Evolutionary conservation across 2,797 vertebrate genomes (phyloP).

Genomic region (Peromyscus aztecus): DNA sequence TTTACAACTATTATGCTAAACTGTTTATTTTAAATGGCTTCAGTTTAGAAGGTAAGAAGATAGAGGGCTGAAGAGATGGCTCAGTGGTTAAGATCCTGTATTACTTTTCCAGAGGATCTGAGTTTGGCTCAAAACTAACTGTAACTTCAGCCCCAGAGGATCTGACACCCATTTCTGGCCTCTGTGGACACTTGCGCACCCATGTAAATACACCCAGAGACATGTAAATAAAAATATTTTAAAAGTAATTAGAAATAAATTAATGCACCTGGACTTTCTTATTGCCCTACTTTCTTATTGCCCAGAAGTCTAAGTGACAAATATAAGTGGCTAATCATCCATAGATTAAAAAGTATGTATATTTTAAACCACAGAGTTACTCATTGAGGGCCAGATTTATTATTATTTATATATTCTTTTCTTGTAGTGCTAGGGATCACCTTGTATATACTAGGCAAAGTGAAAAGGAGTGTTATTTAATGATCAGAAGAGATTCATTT

Average conservation of each 20-base stretch:
- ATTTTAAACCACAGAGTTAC: background rate
- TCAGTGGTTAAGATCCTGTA: background rate
- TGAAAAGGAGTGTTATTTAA: background rate
- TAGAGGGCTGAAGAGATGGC: background rate
- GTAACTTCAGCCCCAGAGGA: background rate
- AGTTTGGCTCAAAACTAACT: background rate
- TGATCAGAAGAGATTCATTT: conserved; percentile 47
- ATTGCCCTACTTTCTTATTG: background rate
- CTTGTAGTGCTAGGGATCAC: background rate
- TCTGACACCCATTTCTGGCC: background rate
- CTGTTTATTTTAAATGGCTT: background rate
- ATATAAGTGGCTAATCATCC: background rate
- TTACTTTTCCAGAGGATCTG: background rate
- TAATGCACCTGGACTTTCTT: background rate
- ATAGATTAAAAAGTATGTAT: background rate
- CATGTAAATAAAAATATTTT: background rate
- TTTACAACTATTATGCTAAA: background rate
- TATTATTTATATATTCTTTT: background rate
- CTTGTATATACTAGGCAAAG: background rate
- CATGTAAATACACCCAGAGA: background rate
- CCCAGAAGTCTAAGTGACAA: background rate
- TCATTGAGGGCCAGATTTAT: background rate
- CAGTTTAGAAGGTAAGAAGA: background rate
- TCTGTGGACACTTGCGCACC: background rate
- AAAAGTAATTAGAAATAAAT: background rate